Conservation (phyloP, 2,797 vertebrate species). For the Pipistrellus nathusii region DNA sequence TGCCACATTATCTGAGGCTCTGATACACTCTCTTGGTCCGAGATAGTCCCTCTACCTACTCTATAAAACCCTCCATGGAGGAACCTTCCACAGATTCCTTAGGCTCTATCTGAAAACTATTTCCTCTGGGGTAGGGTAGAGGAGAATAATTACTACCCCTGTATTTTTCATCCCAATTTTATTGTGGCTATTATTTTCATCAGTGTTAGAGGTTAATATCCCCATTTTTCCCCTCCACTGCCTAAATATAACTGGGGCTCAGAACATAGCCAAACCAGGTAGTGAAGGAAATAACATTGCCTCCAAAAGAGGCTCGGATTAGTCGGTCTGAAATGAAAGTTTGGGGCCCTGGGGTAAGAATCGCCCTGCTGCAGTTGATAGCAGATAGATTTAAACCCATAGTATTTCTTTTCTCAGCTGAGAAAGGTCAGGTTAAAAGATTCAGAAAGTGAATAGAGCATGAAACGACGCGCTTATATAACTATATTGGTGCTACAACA, state of each 20-base stretch:
- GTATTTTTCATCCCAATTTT: conserved; percentile 84
- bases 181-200: conserved; percentile 89
- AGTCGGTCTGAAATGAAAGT: background rate
- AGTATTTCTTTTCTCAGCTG: conserved; percentile 74
- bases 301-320: background rate
- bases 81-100: conserved; percentile 52
- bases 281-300: conserved; percentile 64
- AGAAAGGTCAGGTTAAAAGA: conserved; percentile 70
- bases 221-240: conserved; percentile 87
- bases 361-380: conserved; percentile 64
- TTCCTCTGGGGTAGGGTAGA: conserved; percentile 77
- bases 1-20: background rate
- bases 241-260: conserved; percentile 85
- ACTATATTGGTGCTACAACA: conserved; percentile 19
- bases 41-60: conserved; percentile 20
- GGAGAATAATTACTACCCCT: conserved; percentile 84
- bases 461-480: conserved; percentile 63
- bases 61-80: background rate
- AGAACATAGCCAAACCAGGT: conserved; percentile 76
- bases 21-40: background rate
- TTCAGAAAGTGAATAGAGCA: conserved; percentile 73
- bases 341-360: conserved; percentile 59
- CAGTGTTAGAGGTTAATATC: conserved; percentile 89
- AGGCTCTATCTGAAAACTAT: conserved; percentile 71
- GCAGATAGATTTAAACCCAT: conserved; percentile 74